phyloP scores from a whole-genome alignment of 2,888 invertebrate genomes.

The Cataglyphis altisquamis region DNA sequence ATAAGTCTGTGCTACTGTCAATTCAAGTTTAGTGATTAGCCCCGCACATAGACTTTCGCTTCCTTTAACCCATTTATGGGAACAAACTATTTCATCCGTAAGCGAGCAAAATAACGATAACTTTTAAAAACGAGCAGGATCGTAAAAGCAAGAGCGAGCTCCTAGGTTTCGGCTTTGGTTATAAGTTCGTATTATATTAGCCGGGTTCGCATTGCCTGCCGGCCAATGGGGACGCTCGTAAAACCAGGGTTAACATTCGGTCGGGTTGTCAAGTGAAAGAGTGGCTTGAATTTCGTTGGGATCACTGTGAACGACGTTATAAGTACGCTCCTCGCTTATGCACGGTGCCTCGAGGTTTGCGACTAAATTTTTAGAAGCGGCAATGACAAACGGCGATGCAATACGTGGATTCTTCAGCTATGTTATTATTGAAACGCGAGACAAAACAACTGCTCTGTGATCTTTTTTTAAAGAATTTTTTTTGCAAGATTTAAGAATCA shows the following conservation, averaged over 20 bases:
- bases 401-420: neutral
- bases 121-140: slow-evolving; percentile 84
- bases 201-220: slow-evolving; percentile 80
- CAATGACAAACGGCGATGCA: slow-evolving; percentile 19
- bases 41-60: slow-evolving; percentile 56
- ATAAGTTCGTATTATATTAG: slow-evolving; percentile 86
- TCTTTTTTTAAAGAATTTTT: neutral
- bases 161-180: slow-evolving; percentile 85
- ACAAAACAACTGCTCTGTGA: neutral
- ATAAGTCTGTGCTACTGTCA: slow-evolving; percentile 29
- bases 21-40: slow-evolving; percentile 65
- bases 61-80: slow-evolving; percentile 70
- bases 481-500: neutral
- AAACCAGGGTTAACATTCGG: slow-evolving; percentile 85
- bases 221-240: slow-evolving; percentile 84
- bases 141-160: slow-evolving; percentile 82
- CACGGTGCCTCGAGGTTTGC: slow-evolving; percentile 54
- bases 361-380: slow-evolving; percentile 49
- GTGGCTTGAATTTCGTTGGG: slow-evolving; percentile 83
- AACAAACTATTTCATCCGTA: slow-evolving; percentile 82
- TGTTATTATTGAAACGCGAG: slow-evolving; percentile 3
- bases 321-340: slow-evolving; percentile 68
- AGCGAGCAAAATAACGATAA: slow-evolving; percentile 84
- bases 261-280: slow-evolving; percentile 85
- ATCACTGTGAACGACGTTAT: slow-evolving; percentile 79